Conservation (phyloP, 1,140 invertebrate genomes). For the Pachypeltis micranthus region DNA sequence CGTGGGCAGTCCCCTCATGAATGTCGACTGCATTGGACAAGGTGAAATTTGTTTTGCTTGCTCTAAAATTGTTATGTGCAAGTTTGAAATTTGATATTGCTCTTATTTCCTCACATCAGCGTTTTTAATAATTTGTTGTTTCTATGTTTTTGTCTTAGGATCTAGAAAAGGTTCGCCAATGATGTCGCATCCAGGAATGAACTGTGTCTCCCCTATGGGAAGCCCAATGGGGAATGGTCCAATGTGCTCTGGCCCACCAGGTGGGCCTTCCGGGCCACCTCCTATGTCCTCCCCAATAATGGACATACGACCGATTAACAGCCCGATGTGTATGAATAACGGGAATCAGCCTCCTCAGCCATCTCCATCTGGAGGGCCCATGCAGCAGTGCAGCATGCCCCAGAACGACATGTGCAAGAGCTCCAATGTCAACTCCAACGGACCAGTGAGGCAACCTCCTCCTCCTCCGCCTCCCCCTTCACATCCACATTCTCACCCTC, state of each 20-base stretch:
- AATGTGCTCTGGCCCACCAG: constrained; percentile 20
- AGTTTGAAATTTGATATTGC: too few species aligned
- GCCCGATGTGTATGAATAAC: constrained; percentile 23
- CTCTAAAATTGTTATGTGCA: not conserved
- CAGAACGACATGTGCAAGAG: constrained; percentile 24
- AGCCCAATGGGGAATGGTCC: constrained; percentile 30
- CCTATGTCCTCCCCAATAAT: constrained; percentile 41
- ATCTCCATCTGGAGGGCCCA: constrained; percentile 22
- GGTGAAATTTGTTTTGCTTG: not conserved
- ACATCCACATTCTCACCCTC: constrained; percentile 11
- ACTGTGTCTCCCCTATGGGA: constrained; percentile 30
- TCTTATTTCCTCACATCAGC: too few species aligned
- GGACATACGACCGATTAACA: constrained; percentile 37
- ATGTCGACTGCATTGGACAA: constrained; percentile 22
- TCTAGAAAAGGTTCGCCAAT: constrained; percentile 29
- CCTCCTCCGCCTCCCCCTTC: constrained; percentile 37
- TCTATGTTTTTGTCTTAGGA: not conserved
- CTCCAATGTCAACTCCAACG: constrained; percentile 17
- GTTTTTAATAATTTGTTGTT: not conserved
- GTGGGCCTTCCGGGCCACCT: constrained; percentile 28
- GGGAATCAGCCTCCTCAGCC: not conserved
- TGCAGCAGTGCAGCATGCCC: constrained; percentile 33
- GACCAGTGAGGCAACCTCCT: constrained; percentile 18
- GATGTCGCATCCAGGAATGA: constrained; percentile 25
- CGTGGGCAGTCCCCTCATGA: constrained; percentile 28